A percentile compares a stretch with the other conserved stretches of the same genome.
Conservation (phyloP, 1,140 invertebrate genomes). For the Diuraphis noxia region DNA sequence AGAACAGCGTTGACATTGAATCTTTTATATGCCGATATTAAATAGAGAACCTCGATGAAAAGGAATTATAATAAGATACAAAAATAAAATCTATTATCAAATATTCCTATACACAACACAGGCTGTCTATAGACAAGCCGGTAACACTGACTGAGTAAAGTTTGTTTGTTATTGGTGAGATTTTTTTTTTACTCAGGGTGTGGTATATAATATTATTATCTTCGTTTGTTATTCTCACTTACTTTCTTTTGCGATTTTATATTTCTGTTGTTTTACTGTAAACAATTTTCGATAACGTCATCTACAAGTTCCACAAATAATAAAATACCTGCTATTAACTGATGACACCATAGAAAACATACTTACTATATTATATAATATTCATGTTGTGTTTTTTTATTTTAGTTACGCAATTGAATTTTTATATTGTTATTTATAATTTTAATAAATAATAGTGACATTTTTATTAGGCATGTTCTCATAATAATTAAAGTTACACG, state of each 20-base stretch:
- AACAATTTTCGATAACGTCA: background rate
- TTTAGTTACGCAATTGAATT: background rate
- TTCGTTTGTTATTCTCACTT: background rate
- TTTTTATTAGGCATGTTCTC: too few species aligned
- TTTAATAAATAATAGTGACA: too few species aligned
- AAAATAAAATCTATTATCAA: background rate
- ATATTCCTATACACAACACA: background rate
- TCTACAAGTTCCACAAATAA: background rate
- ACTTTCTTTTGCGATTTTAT: background rate
- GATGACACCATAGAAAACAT: background rate
- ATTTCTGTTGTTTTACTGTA: background rate
- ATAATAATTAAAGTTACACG: too few species aligned
- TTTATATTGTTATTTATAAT: too few species aligned
- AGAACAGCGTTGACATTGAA: background rate
- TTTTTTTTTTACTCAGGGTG: conserved; percentile 12
- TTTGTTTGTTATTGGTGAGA: background rate
- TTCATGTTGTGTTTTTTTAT: too few species aligned
- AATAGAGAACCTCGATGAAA: background rate
- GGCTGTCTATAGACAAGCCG: background rate
- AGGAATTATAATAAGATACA: background rate
- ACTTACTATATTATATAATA: background rate
- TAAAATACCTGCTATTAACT: background rate
- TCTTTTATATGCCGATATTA: background rate
- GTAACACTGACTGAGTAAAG: background rate
- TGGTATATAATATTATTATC: background rate